phyloP scores from a whole-genome alignment of 2,888 invertebrate genomes.

The Drosophila histrio region DNA sequence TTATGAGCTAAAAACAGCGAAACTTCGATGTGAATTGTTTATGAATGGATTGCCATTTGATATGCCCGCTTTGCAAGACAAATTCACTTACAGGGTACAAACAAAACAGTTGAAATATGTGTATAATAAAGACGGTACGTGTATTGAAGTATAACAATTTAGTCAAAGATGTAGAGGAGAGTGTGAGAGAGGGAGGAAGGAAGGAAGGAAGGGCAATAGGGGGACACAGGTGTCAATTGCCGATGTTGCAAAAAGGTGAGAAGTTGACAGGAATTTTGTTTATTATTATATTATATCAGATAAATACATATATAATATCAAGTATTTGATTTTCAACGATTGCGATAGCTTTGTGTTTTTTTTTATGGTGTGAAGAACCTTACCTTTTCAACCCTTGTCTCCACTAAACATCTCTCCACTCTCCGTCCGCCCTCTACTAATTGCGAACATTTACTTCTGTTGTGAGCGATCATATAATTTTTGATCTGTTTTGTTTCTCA shows the following conservation, averaged over 20 bases:
- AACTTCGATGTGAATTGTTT: neutral
- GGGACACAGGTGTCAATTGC: constrained; percentile 21
- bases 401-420: neutral
- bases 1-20: neutral
- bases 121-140: neutral
- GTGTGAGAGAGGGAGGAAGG: neutral
- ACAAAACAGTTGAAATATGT: neutral
- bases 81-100: neutral
- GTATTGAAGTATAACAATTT: neutral
- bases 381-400: neutral
- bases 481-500: constrained; percentile 3
- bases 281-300: constrained; percentile 1
- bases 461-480: neutral
- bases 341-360: neutral
- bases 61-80: neutral
- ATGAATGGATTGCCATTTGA: neutral
- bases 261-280: constrained; percentile 24
- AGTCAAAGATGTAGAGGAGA: neutral
- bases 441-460: constrained; percentile 1
- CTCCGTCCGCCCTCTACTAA: neutral
- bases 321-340: neutral
- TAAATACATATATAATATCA: neutral
- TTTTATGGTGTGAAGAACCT: neutral
- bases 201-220: neutral
- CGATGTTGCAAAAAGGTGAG: constrained; percentile 50